Base-by-base conservation (phyloP, 2,113 vertebrate species). In the Calyptommatus sinebrachiatus region DNA sequence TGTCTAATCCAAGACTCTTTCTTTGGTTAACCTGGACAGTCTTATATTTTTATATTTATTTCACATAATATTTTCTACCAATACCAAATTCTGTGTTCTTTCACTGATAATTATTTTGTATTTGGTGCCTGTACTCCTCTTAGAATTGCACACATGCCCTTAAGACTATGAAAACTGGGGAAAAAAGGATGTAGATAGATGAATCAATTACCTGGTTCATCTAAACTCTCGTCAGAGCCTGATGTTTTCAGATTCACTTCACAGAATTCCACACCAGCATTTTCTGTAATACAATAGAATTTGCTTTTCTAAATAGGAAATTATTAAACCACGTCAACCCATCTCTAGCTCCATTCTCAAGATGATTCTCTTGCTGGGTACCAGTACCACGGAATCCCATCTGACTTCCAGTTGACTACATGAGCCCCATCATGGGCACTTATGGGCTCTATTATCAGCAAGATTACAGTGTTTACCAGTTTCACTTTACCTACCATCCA, bases 171-270 rank as follows among this genome's bases (percentile, higher is more conserved):
- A 14, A 57, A 14, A 57, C 12, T 18, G 53, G 53, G n/a, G 18
- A 57, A 57, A 57, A 11, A 16, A 4, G 14, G 14, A 57, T 57
- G 53, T 18, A 20, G 21, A 46, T 28, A 18, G 1, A 1, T 3
- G 4, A 2, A 88, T 66, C 79, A 83, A 29, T 75, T 85, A 77
- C 92, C 90, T 26, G 88, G 83, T 50, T 75, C 83, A 2, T 88
- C 88, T 3, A 65, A 63, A 11, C 21, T 41, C 29, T 83, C 88
- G 50, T 90, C 90, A 76, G 24, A 29, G 14, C 2, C n/a, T 65
- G 77, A 78, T 10, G 91, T 90, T 41, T 94, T 92, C 31, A 83
- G 79, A 61, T 93, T 88, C 62, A 95, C 94, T 35, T 93, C 91
- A 78, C 61, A 86, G 4, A 90, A 88, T 21, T 93, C 92, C 1